Conservation (phyloP, 2,113 vertebrate genomes). For the Crypturellus undulatus region DNA sequence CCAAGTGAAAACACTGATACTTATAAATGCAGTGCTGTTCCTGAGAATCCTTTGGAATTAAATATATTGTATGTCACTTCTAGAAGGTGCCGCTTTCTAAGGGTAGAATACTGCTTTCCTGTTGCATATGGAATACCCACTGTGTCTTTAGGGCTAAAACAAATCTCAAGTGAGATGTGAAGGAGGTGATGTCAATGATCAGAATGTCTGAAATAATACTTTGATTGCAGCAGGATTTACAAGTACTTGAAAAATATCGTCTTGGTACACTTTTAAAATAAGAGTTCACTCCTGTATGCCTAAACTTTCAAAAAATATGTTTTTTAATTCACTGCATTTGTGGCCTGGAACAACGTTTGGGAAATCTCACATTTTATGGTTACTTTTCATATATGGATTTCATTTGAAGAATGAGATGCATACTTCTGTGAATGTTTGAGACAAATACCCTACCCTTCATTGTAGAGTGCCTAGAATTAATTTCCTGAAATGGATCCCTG, state of each 20-base stretch:
- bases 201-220: neutral
- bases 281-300: neutral
- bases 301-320: neutral
- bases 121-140: neutral
- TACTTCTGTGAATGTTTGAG: neutral
- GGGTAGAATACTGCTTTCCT: neutral
- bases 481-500: neutral
- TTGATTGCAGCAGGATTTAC: neutral
- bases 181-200: neutral
- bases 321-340: neutral
- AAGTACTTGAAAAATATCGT: neutral
- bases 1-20: neutral
- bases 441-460: neutral
- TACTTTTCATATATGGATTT: neutral
- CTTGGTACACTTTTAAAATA: neutral
- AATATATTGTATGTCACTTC: neutral
- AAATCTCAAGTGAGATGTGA: neutral
- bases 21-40: neutral
- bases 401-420: neutral
- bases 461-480: neutral
- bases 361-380: neutral
- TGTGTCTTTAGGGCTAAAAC: fast-evolving
- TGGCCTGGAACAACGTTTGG: neutral
- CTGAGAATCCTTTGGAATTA: neutral
- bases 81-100: neutral